Conservation (phyloP, 2,888 invertebrate species). For the Parasteatoda lunata region DNA sequence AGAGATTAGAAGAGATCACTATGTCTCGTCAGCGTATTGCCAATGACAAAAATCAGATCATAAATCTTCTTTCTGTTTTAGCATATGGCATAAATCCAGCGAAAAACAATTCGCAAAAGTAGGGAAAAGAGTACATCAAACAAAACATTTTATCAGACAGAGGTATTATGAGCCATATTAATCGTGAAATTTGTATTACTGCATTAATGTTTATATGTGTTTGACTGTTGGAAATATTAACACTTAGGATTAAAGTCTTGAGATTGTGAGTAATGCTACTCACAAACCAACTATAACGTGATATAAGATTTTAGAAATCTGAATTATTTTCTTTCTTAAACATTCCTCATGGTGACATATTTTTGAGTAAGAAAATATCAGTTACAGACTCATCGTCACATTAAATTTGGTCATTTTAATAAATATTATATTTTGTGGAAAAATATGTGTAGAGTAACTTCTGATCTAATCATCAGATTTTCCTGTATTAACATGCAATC, state of each 20-base stretch:
- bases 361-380: too few relatives aligned
- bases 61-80: constrained; percentile 47
- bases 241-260: background rate
- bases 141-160: background rate
- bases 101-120: constrained; percentile 43
- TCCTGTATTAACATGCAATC: too few relatives aligned
- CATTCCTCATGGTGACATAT: too few relatives aligned
- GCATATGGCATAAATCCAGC: constrained; percentile 17
- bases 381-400: too few relatives aligned
- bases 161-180: background rate
- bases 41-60: constrained; percentile 29
- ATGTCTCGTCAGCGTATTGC: constrained; percentile 9
- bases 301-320: background rate
- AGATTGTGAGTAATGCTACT: background rate
- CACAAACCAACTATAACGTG: background rate
- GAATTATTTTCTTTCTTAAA: too few relatives aligned
- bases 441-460: too few relatives aligned
- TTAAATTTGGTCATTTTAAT: too few relatives aligned
- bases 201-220: background rate
- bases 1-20: constrained; percentile 35
- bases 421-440: too few relatives aligned
- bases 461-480: too few relatives aligned
- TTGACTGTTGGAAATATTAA: background rate
- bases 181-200: background rate
- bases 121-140: constrained; percentile 14